Conservation (phyloP, 2,888 invertebrate species). For the Volucella zonaria region DNA sequence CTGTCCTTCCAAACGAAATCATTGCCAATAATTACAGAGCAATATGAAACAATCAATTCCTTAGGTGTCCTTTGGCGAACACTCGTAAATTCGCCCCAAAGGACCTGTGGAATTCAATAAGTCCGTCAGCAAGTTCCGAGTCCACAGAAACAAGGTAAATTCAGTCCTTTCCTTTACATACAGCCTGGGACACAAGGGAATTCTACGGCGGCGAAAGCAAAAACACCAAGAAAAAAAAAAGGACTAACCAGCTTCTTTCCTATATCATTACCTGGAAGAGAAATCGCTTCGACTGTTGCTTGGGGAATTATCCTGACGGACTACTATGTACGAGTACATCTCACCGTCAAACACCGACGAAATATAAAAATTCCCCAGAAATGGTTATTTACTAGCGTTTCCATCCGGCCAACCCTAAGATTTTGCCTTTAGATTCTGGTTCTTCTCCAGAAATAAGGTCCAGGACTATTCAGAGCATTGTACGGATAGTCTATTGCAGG, state of each 20-base stretch:
- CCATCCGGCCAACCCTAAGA: conserved; percentile 23
- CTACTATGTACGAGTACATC: conserved; percentile 11
- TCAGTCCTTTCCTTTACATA: neutral
- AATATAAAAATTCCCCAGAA: conserved; percentile 30
- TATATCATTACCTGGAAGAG: conserved; percentile 41
- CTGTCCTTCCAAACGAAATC: neutral
- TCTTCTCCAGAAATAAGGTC: neutral
- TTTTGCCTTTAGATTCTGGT: neutral
- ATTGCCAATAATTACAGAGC: conserved; percentile 14
- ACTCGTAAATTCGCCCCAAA: conserved; percentile 27
- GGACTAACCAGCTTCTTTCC: conserved; percentile 29
- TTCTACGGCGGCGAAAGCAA: neutral
- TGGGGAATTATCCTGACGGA: conserved; percentile 44
- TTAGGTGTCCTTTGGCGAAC: conserved; percentile 20
- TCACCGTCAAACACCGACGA: conserved; percentile 31
- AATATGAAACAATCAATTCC: conserved; percentile 52
- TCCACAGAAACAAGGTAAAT: conserved; percentile 8
- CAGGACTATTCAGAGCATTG: too few species aligned
- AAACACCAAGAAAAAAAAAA: neutral
- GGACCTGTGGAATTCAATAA: conserved; percentile 47
- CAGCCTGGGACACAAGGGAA: conserved; percentile 7
- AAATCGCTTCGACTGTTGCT: conserved; percentile 40
- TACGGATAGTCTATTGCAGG: conserved; percentile 5
- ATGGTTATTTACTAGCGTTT: conserved; percentile 28
- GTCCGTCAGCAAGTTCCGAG: conserved; percentile 1